phyloP scores from a whole-genome alignment of 2,797 vertebrate species.

The Microhierax caerulescens region DNA sequence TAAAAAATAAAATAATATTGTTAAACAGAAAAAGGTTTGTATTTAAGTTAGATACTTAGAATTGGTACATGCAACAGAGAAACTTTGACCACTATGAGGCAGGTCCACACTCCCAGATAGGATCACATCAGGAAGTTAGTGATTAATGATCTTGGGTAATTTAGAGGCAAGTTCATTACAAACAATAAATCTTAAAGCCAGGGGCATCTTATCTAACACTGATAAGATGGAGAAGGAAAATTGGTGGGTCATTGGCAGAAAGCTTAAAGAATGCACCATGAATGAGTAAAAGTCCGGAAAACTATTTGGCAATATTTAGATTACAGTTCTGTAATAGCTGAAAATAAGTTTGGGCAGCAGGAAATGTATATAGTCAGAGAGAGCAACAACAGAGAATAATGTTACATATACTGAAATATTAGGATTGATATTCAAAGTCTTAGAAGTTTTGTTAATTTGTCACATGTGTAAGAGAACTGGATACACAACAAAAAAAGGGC shows the following conservation, averaged over 20 bases:
- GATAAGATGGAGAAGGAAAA: background rate
- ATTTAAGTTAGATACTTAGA: background rate
- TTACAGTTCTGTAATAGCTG: background rate
- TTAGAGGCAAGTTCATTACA: slow-evolving; percentile 1
- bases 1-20: background rate
- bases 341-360: background rate
- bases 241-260: background rate
- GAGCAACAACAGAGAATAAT: background rate
- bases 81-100: background rate
- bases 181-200: slow-evolving; percentile 35
- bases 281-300: background rate
- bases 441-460: background rate
- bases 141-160: slow-evolving; percentile 33
- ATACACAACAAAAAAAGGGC: background rate
- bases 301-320: background rate
- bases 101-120: background rate
- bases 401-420: background rate
- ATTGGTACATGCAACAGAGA: background rate
- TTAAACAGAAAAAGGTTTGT: background rate
- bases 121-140: background rate
- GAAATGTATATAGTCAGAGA: background rate
- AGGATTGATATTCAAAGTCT: background rate
- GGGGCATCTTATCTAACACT: background rate
- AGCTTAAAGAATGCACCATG: background rate
- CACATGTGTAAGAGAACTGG: background rate